Conservation (phyloP, 2,888 invertebrate species). For the Ochropacha duplaris region DNA sequence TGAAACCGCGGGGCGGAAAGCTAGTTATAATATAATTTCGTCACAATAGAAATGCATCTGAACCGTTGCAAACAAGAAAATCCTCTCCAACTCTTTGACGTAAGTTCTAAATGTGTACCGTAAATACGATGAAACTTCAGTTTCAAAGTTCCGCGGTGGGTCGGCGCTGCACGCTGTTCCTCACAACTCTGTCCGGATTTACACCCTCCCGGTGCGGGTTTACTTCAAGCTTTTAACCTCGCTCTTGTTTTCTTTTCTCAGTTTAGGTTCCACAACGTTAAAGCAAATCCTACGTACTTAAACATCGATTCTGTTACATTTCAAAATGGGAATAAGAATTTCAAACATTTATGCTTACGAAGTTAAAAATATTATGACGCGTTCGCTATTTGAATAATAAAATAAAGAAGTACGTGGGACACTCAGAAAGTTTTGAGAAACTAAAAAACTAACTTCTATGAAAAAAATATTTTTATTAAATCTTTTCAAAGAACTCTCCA, state of each 20-base stretch:
- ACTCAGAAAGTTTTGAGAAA: too few species aligned
- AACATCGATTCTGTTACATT: background rate
- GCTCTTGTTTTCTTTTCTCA: background rate
- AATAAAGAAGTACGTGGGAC: too few species aligned
- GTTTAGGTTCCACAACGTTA: background rate
- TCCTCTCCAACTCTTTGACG: background rate
- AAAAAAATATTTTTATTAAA: too few species aligned
- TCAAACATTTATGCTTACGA: too few species aligned
- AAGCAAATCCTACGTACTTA: background rate
- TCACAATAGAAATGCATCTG: too few species aligned
- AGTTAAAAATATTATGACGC: too few species aligned
- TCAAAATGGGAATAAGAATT: too few species aligned
- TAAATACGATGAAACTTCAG: background rate
- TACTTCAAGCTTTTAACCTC: background rate
- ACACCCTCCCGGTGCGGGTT: background rate
- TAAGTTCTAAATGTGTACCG: background rate
- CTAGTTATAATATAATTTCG: too few species aligned
- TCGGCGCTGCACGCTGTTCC: background rate
- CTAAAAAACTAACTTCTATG: too few species aligned
- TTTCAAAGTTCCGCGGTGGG: background rate
- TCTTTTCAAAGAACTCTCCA: too few species aligned
- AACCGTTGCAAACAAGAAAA: background rate
- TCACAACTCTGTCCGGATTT: background rate
- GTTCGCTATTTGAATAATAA: too few species aligned
- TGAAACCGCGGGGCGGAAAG: too few species aligned